Base-by-base conservation (phyloP, 2,888 invertebrate species). In the Scelioninae gen. 1 region DNA sequence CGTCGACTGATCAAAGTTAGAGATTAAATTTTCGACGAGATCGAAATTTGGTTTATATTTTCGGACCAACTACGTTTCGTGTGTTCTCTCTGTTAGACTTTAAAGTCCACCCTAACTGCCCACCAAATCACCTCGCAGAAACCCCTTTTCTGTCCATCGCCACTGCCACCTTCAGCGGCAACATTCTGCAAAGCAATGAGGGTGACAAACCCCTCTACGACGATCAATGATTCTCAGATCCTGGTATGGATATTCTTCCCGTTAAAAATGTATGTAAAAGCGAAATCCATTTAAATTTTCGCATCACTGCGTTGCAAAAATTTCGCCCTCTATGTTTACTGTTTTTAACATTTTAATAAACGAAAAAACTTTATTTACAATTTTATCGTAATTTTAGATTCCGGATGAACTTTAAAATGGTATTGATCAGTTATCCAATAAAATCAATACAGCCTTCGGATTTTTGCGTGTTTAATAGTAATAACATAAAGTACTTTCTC, bases 171-270 rank as follows among this genome's bases (percentile, higher is more conserved):
- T 91, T 90, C 89, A 91, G 90, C 91, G 90, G 90, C 91, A 90
- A 91, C 91, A 90, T 91, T 91, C 91, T 90, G 88, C 89, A 88
- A 89, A 83, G 89, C 89, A 87, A 87, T 88, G 86, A 89, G 90
- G 91, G 91, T 91, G 90, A 91, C 89, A 90, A 89, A 87, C 86
- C 88, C 90, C 89, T 86, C 85, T 84, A 83, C 85, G 86, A 85
- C 84, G 88, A 88, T 88, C 91, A 91, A 91, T 91, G 91, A 91
- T 87, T 89, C 91, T 91, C 91, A 91, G 89, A 88, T 88, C 80
- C 69, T 81, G 66, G 53, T 58, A 69, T 76, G 77, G 71, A 68
- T 80, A 75, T 83, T 75, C 56, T 43, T 74, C 53, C 51, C 16
- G 60, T 77, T 72, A 78, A 74, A 82, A 78, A 77, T 82, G 34